Evolutionary conservation across 2,888 invertebrate species (phyloP), one percentile per base, ranked within the genome.

Genomic region (Chloroclysta siterata): DNA sequence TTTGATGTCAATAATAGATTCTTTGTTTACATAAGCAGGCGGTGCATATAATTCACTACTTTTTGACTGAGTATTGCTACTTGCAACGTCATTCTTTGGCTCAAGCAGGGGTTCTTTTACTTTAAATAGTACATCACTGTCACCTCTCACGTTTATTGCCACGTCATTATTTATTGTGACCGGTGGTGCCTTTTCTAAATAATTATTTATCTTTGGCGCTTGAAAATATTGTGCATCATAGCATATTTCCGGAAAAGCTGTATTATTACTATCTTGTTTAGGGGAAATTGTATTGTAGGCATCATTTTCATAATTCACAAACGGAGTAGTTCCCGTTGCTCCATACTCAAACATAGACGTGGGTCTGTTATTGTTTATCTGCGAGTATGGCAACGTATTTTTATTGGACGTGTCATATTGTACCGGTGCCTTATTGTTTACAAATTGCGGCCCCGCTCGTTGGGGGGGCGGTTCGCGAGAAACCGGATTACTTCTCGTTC

Each of bases 401-500:
- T 78, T 81, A 73, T 76, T 79, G 68, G 72, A 73, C 60, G 77
- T 78, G 66, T 77, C 77, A 61, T 75, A 75, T 59, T 72, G 75
- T 61, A 78, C 74, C 65, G 66, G 69, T 48, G 71, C 60, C 54
- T 71, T 77, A 69, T 72, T 80, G 71, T 82, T 79, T 73, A 76
- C 70, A 68, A 78, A 76, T 60, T 75, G 74, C 58, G 80, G 71
- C 42, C 70, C 66, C 36, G 71, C 69, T 65, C 74, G 78, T 54
- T 75, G 64, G 10, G 33, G 2, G 15, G 77, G 74, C 15, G 75
- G 71, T 22, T 86, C 86, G 66, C 78, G 83, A 4, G 83, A 75
- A 42, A 83, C 83, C 5, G 91, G 87, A 63, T 82, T 84, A 76
- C 89, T 92, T 68, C 93, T 84, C 15, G 89, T 87, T 72, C 90